phyloP scores from a whole-genome alignment of 2,888 invertebrate species.

The Drosophila pegasa region DNA sequence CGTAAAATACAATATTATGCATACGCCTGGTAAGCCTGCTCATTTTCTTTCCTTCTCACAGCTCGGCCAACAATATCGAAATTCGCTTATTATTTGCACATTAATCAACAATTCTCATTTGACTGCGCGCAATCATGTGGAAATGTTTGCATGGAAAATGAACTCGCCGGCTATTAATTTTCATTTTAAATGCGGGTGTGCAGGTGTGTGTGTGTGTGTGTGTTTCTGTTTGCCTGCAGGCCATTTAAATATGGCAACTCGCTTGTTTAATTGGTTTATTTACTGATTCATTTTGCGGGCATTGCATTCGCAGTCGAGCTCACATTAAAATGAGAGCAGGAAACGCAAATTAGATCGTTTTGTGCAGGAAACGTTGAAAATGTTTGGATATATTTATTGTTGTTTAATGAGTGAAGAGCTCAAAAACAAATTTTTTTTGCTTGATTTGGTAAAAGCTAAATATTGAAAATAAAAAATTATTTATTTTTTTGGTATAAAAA shows the following conservation, averaged over 20 bases:
- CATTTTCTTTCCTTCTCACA: neutral
- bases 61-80: constrained; percentile 31
- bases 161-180: constrained; percentile 63
- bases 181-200: constrained; percentile 47
- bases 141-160: constrained; percentile 60
- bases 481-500: too few relatives aligned
- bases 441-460: too few relatives aligned
- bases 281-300: constrained; percentile 24
- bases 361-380: neutral
- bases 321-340: neutral
- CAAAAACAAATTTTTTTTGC: too few relatives aligned
- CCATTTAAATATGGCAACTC: constrained; percentile 30
- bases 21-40: constrained; percentile 28
- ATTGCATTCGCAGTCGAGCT: neutral
- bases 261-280: constrained; percentile 31
- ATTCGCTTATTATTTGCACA: constrained; percentile 51
- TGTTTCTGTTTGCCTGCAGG: constrained; percentile 16
- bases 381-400: too few relatives aligned
- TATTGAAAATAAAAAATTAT: too few relatives aligned
- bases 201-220: constrained; percentile 9
- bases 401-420: too few relatives aligned
- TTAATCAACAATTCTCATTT: constrained; percentile 64
- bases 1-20: constrained; percentile 9
- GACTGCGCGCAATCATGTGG: constrained; percentile 57
- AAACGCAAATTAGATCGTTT: constrained; percentile 7